Percentiles rank a stretch among this genome's conserved stretches.
Evolutionary conservation across 1,140 invertebrate species (phyloP).

Genomic region (Meloidogyne hapla): DNA sequence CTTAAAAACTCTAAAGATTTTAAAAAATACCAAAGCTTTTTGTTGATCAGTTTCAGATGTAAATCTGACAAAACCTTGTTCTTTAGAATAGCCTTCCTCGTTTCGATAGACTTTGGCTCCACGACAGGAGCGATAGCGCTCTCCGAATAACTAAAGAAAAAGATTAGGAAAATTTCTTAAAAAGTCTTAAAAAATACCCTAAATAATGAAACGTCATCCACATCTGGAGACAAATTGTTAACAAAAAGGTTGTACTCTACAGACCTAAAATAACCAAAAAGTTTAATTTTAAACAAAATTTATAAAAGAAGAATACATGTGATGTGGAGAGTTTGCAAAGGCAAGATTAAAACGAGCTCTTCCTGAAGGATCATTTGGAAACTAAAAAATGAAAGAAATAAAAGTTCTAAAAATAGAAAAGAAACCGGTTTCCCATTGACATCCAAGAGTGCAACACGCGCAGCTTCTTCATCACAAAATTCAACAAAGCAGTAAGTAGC

Average conservation of each 20-base stretch:
- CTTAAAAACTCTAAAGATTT: constrained; percentile 21
- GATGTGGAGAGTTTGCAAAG: constrained; percentile 58
- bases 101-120: constrained; percentile 61
- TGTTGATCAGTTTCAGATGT: constrained; percentile 60
- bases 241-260: constrained; percentile 59
- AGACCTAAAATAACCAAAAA: constrained; percentile 16
- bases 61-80: constrained; percentile 57
- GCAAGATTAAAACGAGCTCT: constrained; percentile 52
- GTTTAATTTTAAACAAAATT: too few species aligned
- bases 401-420: not conserved
- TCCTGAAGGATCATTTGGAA: constrained; percentile 41
- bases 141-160: constrained; percentile 55
- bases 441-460: constrained; percentile 49
- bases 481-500: constrained; percentile 57
- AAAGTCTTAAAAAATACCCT: constrained; percentile 37
- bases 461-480: constrained; percentile 47
- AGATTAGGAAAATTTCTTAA: not conserved
- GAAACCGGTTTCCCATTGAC: constrained; percentile 48
- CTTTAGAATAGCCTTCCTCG: constrained; percentile 49
- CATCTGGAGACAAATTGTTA: constrained; percentile 46
- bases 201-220: constrained; percentile 54
- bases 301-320: constrained; percentile 30
- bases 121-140: constrained; percentile 53
- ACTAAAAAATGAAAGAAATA: not conserved
- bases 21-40: constrained; percentile 46